Percentiles rank a stretch among this genome's conserved stretches.
Evolutionary conservation across 2,888 invertebrate species (phyloP).

Genomic region (Nysson spinosus): DNA sequence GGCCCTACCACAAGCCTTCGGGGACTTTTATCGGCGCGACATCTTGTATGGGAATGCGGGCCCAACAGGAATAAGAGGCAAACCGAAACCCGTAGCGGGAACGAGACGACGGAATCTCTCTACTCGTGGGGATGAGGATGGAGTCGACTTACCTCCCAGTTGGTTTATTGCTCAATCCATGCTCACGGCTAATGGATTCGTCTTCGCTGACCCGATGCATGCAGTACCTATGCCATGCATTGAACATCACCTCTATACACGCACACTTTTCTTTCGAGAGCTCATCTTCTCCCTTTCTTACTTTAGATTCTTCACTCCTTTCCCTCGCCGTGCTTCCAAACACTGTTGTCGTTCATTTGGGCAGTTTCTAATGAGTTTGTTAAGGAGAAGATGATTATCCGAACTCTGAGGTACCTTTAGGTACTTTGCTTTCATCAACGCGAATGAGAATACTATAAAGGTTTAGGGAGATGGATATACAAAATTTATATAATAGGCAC

Average conservation of each 20-base stretch:
- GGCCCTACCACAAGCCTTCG: constrained; percentile 59
- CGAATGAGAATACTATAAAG: no score
- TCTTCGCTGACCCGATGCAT: constrained; percentile 64
- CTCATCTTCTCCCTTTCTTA: constrained; percentile 14
- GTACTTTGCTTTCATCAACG: no score
- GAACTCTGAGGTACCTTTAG: no score
- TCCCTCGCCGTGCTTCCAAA: neutral
- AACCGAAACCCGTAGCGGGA: constrained; percentile 54
- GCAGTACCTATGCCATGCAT: constrained; percentile 52
- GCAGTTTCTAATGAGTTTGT: no score
- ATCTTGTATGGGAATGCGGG: constrained; percentile 77
- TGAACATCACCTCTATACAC: constrained; percentile 50
- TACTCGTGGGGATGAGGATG: constrained; percentile 41
- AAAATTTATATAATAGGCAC: no score
- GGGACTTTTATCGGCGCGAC: constrained; percentile 76
- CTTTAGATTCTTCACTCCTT: neutral
- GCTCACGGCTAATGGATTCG: constrained; percentile 76
- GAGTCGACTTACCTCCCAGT: constrained; percentile 75
- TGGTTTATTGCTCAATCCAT: constrained; percentile 77
- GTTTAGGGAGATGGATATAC: no score
- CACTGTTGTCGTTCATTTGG: neutral
- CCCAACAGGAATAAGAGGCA: constrained; percentile 70
- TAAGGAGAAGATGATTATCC: no score
- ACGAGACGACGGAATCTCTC: constrained; percentile 39
- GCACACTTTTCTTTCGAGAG: constrained; percentile 27